Evolutionary conservation across 2,888 invertebrate species (phyloP), one percentile per base, ranked within the genome.

Genomic region (Conomelus anceps): DNA sequence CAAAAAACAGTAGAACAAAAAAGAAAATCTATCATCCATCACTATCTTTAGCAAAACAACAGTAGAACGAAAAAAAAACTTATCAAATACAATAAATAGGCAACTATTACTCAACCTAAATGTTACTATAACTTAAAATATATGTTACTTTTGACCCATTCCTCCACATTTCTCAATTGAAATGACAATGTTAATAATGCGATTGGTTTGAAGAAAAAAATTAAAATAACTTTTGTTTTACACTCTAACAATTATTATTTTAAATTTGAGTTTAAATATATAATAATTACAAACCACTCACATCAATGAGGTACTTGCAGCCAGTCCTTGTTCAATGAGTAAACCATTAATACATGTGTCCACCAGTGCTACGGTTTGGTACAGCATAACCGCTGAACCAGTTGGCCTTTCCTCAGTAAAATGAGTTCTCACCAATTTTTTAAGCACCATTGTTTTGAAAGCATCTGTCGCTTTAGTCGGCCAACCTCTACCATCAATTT

Each of bases 331-430:
- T 13, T 93, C 92, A 0, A 95, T 95, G 90, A 96, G 92, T 63
- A 93, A 90, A 0, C 94, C 93, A 91, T 95, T 95, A 1, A 96
- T 92, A 91, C 95, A 95, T 0, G 93, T 90, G 63, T 94, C 93
- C 0, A 92, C 91, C 0, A 92, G 90, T 11, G 92, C 92, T 90
- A 92, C 92, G 84, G 92, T 90, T 88, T 94, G 93, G 90, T 94
- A 94, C 24, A 95, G 90, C 0, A 93, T 92, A 0, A 94, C 94
- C 89, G 93, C 92, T 3, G 89, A 22, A 11, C 86, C 26, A 13
- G 88, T n/a, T 13, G 22, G 22, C 1, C 87, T 87, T 13, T 87
- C 85, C 22, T 84, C 85, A 22, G 22, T 22, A 4, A 86, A 86
- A 3, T 89, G 85, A 22, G 89, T 88, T 7, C 88, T 85, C 17